These are phyloP conservation scores for Zeugodacus cucurbitae DNA, from an alignment of 1,140 invertebrate genomes.

Conservation along the genomic window DNA sequence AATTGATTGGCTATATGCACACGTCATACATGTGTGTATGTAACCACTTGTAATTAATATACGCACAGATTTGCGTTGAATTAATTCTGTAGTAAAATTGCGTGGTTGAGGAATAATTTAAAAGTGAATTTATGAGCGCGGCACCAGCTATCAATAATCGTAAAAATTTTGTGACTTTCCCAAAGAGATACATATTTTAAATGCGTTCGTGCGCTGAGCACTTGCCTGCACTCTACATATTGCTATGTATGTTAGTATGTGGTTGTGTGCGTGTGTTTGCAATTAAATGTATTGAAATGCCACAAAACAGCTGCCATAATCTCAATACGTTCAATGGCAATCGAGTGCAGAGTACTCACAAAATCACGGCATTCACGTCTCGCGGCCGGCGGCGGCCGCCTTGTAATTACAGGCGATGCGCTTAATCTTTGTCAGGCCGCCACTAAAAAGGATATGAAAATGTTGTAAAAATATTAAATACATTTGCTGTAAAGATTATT, in stretches of 20 bases:
- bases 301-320: slow-evolving; percentile 31
- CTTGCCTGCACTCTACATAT: not conserved
- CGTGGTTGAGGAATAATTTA: not conserved
- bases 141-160: slow-evolving; percentile 27
- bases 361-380: not conserved
- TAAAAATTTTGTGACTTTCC: slow-evolving; percentile 23
- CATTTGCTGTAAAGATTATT: slow-evolving; percentile 31
- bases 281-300: not conserved
- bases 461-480: slow-evolving; percentile 30
- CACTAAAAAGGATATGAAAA: slow-evolving; percentile 28
- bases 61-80: not conserved
- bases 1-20: too few species aligned
- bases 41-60: not conserved
- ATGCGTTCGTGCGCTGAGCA: not conserved
- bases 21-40: too few species aligned
- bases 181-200: not conserved
- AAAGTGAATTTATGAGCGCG: not conserved
- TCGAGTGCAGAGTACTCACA: slow-evolving; percentile 2
- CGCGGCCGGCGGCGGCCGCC: not conserved
- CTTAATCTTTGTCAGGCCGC: slow-evolving; percentile 34
- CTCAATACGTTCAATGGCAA: slow-evolving; percentile 1
- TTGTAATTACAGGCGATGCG: slow-evolving; percentile 19
- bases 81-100: not conserved
- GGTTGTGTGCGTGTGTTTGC: not conserved
- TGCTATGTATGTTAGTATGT: not conserved